Evolutionary conservation across 2,797 vertebrate genomes (phyloP).

Genomic region (Urocyon cinereoargenteus): DNA sequence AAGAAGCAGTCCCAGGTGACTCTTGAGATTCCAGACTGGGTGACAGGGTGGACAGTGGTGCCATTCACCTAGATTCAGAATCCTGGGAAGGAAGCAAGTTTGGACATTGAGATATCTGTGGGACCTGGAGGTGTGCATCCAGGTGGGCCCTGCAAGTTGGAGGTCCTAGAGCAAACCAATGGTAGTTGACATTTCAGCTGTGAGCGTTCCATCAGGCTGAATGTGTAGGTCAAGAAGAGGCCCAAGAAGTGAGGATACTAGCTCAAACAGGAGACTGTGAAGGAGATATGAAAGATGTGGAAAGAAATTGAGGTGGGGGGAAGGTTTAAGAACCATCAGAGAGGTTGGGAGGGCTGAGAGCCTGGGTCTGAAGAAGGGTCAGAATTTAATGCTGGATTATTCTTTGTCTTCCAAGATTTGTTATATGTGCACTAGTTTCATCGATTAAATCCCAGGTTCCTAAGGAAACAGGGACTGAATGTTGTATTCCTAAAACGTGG

Average conservation of each 20-base stretch:
- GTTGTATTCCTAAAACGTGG: constrained; percentile 32
- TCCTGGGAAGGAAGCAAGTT: neutral
- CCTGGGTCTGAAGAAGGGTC: neutral
- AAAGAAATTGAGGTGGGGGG: neutral
- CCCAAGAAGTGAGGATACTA: neutral
- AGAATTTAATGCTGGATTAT: neutral
- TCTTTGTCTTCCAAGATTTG: neutral
- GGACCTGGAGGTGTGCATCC: neutral
- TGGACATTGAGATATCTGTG: neutral
- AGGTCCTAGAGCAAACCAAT: neutral
- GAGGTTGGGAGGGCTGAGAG: neutral
- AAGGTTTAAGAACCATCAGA: neutral
- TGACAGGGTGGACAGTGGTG: too few relatives aligned
- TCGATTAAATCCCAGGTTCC: neutral
- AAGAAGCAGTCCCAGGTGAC: neutral
- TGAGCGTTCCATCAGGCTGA: neutral
- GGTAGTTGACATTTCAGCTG: neutral
- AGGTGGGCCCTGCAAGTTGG: neutral
- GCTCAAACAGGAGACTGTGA: neutral
- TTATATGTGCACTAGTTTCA: neutral
- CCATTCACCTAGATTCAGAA: neutral
- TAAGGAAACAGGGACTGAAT: neutral
- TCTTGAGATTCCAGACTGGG: neutral
- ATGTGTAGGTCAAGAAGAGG: neutral
- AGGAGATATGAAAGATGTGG: neutral